Conservation (phyloP, 2,888 invertebrate genomes). For the Dromius quadrimaculatus region DNA sequence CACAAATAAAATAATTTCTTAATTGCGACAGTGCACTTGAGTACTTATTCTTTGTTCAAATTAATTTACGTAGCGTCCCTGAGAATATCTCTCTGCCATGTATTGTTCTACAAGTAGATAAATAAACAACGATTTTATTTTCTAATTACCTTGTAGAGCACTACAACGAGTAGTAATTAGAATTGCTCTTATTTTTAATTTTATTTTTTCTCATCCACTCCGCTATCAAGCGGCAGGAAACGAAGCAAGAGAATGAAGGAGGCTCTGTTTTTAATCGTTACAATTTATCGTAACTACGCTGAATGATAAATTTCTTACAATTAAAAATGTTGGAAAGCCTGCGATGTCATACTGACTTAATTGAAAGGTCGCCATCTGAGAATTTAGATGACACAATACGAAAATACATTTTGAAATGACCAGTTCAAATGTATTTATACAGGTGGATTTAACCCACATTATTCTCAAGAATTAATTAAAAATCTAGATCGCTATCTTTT, state of each 20-base stretch:
- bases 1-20: too few species aligned
- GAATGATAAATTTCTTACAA: constrained; percentile 28
- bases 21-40: too few species aligned
- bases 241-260: constrained; percentile 25
- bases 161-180: constrained; percentile 4
- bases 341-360: background rate
- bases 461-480: too few species aligned
- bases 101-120: too few species aligned
- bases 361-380: constrained; percentile 23
- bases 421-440: too few species aligned
- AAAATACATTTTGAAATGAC: too few species aligned
- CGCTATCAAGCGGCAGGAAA: constrained; percentile 11
- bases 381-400: background rate
- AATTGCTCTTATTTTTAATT: background rate
- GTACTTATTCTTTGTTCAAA: too few species aligned
- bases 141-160: constrained; percentile 6
- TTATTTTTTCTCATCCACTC: background rate
- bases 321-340: constrained; percentile 20
- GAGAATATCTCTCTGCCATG: too few species aligned
- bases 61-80: too few species aligned
- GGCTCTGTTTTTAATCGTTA: constrained; percentile 12
- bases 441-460: too few species aligned
- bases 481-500: too few species aligned
- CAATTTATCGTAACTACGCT: constrained; percentile 19
- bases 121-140: constrained; percentile 7